phyloP scores from a whole-genome alignment of 2,888 invertebrate species.

The Trachelus iudaicus region DNA sequence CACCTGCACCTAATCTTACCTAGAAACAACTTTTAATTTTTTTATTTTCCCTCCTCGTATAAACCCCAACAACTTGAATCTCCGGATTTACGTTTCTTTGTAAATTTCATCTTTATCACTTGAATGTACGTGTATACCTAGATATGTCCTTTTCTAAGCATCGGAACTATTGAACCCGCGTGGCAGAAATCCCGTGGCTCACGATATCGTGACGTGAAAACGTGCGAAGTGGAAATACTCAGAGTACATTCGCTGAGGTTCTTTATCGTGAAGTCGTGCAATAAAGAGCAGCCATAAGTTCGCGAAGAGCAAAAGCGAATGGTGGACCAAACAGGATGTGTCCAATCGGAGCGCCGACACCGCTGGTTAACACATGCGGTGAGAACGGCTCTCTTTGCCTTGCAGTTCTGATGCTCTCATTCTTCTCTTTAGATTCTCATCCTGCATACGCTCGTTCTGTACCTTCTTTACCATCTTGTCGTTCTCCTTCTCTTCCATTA shows the following conservation, averaged over 20 bases:
- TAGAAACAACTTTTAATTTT: not conserved
- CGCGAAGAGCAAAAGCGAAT: not conserved
- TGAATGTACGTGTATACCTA: not conserved
- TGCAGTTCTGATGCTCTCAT: slow-evolving; percentile 16
- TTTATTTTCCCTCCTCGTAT: not conserved
- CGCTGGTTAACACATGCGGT: slow-evolving; percentile 46
- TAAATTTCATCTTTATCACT: not conserved
- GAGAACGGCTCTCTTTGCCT: slow-evolving; percentile 32
- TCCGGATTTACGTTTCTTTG: not conserved
- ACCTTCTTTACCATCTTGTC: slow-evolving; percentile 7
- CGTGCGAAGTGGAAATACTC: not conserved
- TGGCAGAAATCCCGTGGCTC: not conserved
- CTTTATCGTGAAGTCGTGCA: not conserved
- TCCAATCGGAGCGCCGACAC: slow-evolving; percentile 43
- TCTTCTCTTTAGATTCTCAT: slow-evolving; percentile 2
- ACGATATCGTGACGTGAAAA: not conserved
- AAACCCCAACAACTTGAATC: not conserved
- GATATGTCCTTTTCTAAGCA: not conserved
- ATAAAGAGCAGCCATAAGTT: not conserved
- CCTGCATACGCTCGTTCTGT: not conserved
- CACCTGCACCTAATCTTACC: too few relatives aligned
- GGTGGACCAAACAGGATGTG: slow-evolving; percentile 36
- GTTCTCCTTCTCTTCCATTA: not conserved
- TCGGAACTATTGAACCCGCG: not conserved
- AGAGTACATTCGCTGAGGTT: not conserved